phyloP scores from a whole-genome alignment of 2,888 invertebrate genomes.

The Eilema caniola region DNA sequence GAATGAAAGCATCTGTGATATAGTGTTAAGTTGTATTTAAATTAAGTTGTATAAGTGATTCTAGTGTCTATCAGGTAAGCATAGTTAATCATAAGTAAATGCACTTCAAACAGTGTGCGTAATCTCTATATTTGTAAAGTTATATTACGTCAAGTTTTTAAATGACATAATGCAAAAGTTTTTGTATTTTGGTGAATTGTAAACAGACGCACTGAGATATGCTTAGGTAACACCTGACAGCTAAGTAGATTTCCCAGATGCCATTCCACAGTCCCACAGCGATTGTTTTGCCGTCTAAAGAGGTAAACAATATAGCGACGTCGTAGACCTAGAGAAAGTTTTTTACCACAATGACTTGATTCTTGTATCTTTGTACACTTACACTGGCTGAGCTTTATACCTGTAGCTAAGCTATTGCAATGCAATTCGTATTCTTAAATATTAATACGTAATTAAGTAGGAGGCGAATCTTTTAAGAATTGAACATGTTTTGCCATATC shows the following conservation, averaged over 20 bases:
- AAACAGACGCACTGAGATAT: background rate
- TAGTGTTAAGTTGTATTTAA: constrained; percentile 79
- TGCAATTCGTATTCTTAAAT: background rate
- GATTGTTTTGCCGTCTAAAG: constrained; percentile 65
- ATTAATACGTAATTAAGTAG: background rate
- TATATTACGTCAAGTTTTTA: constrained; percentile 46
- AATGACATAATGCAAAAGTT: constrained; percentile 35
- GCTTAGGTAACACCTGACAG: background rate
- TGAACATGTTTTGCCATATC: constrained; percentile 64
- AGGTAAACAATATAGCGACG: constrained; percentile 61
- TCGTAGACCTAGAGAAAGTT: constrained; percentile 70
- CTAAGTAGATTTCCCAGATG: constrained; percentile 19
- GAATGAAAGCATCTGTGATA: constrained; percentile 81
- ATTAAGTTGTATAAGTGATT: constrained; percentile 64
- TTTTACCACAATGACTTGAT: constrained; percentile 50
- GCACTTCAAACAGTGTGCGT: constrained; percentile 44
- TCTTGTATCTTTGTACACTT: constrained; percentile 24
- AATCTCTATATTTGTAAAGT: constrained; percentile 63
- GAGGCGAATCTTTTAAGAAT: constrained; percentile 30
- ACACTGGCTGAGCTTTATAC: background rate
- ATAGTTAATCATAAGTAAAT: constrained; percentile 35
- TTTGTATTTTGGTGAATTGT: constrained; percentile 1
- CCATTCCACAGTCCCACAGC: constrained; percentile 35
- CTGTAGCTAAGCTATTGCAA: background rate
- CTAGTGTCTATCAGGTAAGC: constrained; percentile 65